Percentiles rank a stretch among this genome's conserved stretches.
Conservation (phyloP, 2,113 vertebrate genomes). For the Cyprinodon brontotheroides region DNA sequence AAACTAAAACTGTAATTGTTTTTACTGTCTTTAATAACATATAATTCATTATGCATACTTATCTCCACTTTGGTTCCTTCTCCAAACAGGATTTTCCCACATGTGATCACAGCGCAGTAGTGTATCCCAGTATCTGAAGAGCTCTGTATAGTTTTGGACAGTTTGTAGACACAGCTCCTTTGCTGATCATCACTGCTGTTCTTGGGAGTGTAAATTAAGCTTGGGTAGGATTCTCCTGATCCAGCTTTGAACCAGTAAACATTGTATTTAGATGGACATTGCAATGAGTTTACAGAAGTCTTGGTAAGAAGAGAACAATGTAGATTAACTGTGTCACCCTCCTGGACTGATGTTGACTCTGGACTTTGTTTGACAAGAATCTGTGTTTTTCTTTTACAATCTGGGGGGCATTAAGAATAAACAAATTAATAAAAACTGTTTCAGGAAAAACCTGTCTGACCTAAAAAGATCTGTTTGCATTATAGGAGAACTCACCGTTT, state of each 20-base stretch:
- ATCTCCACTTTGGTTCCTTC: slow-evolving; percentile 37
- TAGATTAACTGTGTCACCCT: slow-evolving; percentile 31
- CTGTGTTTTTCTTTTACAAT: neutral
- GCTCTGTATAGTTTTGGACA: slow-evolving; percentile 37
- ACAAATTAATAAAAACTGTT: neutral
- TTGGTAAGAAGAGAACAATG: slow-evolving; percentile 52
- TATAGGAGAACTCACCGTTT: slow-evolving; percentile 7
- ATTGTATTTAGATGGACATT: slow-evolving; percentile 30
- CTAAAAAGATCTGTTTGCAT: neutral
- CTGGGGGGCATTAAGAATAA: neutral
- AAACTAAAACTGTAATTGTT: neutral
- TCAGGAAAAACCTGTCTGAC: neutral
- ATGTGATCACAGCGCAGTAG: slow-evolving; percentile 58
- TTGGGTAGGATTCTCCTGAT: slow-evolving; percentile 4
- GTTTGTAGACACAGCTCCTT: slow-evolving; percentile 42
- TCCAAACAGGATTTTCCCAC: slow-evolving; percentile 54
- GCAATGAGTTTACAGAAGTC: neutral
- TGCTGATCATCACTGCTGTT: neutral
- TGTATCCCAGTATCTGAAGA: slow-evolving; percentile 48
- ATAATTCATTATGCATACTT: slow-evolving; percentile 1
- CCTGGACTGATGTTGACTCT: neutral
- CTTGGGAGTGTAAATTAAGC: slow-evolving; percentile 26
- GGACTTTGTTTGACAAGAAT: slow-evolving; percentile 19
- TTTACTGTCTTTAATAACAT: neutral
- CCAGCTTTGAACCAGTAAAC: slow-evolving; percentile 50